A percentile compares a stretch with the other conserved stretches of the same genome.
Conservation (phyloP, 1,140 invertebrate species). For the Amyelois transitella region DNA sequence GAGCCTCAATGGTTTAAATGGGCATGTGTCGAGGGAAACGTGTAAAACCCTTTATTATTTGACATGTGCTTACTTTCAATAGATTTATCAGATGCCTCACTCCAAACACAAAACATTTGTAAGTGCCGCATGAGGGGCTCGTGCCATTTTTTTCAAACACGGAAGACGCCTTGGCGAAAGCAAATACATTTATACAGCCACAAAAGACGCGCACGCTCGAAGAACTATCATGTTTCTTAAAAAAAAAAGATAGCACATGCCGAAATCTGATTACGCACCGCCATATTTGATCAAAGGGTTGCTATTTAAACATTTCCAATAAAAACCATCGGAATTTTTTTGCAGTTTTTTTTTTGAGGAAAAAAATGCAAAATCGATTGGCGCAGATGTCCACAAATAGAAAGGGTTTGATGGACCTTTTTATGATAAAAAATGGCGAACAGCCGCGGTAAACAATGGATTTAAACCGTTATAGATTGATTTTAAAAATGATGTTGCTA, state of each 20-base stretch:
- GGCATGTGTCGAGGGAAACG: background rate
- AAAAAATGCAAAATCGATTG: slow-evolving; percentile 72
- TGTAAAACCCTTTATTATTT: slow-evolving; percentile 1
- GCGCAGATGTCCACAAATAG: slow-evolving; percentile 69
- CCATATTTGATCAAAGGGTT: slow-evolving; percentile 68
- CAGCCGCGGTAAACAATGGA: slow-evolving; percentile 58
- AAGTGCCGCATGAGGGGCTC: slow-evolving; percentile 37
- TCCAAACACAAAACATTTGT: background rate
- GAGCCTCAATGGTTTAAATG: background rate
- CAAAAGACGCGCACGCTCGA: slow-evolving; percentile 66
- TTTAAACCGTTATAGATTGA: slow-evolving; percentile 51
- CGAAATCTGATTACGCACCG: slow-evolving; percentile 66
- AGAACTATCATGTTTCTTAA: slow-evolving; percentile 67
- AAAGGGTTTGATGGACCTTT: slow-evolving; percentile 68
- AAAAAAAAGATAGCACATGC: slow-evolving; percentile 65
- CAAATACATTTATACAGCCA: slow-evolving; percentile 59
- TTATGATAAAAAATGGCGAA: slow-evolving; percentile 51
- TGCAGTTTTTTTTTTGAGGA: slow-evolving; percentile 46
- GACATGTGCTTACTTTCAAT: background rate
- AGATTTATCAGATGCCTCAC: slow-evolving; percentile 4
- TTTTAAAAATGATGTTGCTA: slow-evolving; percentile 58
- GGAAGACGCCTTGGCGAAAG: slow-evolving; percentile 63
- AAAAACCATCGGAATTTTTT: slow-evolving; percentile 54
- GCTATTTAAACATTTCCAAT: slow-evolving; percentile 47
- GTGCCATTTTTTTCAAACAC: slow-evolving; percentile 61